A percentile compares a stretch with the other conserved stretches of the same genome.
Conservation (phyloP, 2,113 vertebrate genomes). For the Gasterosteus nipponicus region DNA sequence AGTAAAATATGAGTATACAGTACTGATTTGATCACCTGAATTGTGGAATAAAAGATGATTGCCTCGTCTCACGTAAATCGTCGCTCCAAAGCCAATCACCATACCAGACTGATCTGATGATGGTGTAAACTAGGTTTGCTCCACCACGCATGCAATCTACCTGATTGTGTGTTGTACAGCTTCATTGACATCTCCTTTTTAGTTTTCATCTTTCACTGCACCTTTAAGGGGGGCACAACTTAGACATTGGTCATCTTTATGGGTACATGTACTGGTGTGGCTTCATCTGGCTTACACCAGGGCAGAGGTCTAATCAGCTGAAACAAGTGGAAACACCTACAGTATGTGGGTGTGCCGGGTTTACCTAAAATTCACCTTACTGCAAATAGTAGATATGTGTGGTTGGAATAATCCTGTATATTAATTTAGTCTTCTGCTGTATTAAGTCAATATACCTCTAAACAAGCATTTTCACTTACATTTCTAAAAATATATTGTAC, state of each 20-base stretch:
- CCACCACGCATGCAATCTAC: background rate
- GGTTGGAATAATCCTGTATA: background rate
- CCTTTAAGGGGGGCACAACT: background rate
- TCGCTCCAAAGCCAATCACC: background rate
- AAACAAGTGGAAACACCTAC: background rate
- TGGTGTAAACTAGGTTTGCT: background rate
- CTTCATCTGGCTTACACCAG: background rate
- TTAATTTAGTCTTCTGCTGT: background rate
- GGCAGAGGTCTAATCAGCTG: background rate
- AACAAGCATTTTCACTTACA: background rate
- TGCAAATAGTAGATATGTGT: background rate
- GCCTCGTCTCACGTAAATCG: background rate
- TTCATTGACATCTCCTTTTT: background rate
- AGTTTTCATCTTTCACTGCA: background rate
- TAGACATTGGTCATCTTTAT: background rate
- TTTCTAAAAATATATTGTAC: background rate
- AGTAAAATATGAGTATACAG: conserved; percentile 4
- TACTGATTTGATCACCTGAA: background rate
- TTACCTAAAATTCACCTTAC: background rate
- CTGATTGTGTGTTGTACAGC: too few species aligned
- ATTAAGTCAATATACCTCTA: background rate
- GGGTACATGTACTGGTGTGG: background rate
- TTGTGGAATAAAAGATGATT: background rate
- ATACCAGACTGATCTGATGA: background rate
- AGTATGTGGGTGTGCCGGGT: background rate